phyloP scores from a whole-genome alignment of 2,797 vertebrate species.

The Phylloscopus collybita region DNA sequence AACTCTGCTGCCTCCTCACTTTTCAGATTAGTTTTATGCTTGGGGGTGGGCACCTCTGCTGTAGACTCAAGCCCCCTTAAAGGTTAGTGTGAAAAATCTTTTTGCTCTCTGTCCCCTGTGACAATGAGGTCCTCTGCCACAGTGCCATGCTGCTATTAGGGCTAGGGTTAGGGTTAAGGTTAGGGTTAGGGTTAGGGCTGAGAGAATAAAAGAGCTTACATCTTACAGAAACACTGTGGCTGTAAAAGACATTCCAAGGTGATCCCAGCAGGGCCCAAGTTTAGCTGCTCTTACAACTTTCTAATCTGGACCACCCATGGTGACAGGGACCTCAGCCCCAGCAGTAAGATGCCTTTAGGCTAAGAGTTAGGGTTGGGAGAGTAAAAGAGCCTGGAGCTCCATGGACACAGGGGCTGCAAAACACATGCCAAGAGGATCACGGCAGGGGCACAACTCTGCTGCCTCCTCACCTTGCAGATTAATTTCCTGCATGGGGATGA shows the following conservation, averaged over 20 bases:
- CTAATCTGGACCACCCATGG: neutral
- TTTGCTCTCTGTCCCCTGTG: neutral
- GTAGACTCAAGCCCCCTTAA: neutral
- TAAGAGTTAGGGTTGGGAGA: neutral
- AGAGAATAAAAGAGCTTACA: neutral
- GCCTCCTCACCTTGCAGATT: neutral
- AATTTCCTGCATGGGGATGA: neutral
- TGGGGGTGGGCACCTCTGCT: neutral
- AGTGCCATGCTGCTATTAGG: neutral
- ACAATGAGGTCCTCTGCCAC: neutral
- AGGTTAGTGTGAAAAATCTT: neutral
- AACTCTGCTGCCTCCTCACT: neutral
- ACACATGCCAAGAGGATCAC: neutral
- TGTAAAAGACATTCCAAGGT: neutral
- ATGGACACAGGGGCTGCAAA: neutral
- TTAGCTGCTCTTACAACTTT: neutral
- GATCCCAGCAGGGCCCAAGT: rapidly evolving
- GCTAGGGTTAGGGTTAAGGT: neutral
- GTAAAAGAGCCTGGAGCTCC: neutral
- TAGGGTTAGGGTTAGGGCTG: neutral
- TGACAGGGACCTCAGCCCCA: neutral
- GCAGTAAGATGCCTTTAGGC: neutral
- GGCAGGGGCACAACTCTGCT: neutral
- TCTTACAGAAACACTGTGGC: too few species aligned
- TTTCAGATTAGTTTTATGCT: neutral